A percentile compares a stretch with the other conserved stretches of the same genome.
phyloP scores from a whole-genome alignment of 2,113 vertebrate species.

The Chaetorhynchus papuensis region DNA sequence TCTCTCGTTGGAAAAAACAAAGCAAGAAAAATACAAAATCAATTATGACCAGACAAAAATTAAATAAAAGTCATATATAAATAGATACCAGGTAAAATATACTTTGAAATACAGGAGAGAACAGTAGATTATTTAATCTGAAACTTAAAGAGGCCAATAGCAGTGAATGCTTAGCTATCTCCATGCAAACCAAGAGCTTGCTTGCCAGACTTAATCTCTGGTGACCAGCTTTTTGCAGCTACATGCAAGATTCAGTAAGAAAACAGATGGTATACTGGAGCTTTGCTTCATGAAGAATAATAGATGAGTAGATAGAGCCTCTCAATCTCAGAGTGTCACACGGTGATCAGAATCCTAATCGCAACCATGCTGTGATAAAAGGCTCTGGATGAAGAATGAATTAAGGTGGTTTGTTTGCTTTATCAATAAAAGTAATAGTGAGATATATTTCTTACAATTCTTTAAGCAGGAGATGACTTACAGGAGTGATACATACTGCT shows the following conservation, averaged over 20 bases:
- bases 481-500: slow-evolving; percentile 67
- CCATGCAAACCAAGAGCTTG: neutral
- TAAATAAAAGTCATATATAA: neutral
- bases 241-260: slow-evolving; percentile 54
- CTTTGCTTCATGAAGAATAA: slow-evolving; percentile 67
- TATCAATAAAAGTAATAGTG: slow-evolving; percentile 75
- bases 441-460: slow-evolving; percentile 73
- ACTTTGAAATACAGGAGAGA: slow-evolving; percentile 13
- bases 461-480: slow-evolving; percentile 62
- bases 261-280: slow-evolving; percentile 65
- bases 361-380: slow-evolving; percentile 61
- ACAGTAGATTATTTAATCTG: neutral
- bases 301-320: slow-evolving; percentile 60
- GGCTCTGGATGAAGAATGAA: slow-evolving; percentile 64
- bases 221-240: slow-evolving; percentile 32
- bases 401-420: slow-evolving; percentile 66
- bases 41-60: neutral
- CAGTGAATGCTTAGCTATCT: neutral
- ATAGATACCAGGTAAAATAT: neutral
- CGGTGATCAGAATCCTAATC: slow-evolving; percentile 67
- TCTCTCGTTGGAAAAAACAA: neutral
- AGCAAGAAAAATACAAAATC: neutral
- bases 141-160: neutral
- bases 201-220: slow-evolving; percentile 37
- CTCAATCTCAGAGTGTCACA: slow-evolving; percentile 59